A percentile compares a stretch with the other conserved stretches of the same genome.
phyloP scores from a whole-genome alignment of 2,797 vertebrate genomes.

The Cheirogaleus major region DNA sequence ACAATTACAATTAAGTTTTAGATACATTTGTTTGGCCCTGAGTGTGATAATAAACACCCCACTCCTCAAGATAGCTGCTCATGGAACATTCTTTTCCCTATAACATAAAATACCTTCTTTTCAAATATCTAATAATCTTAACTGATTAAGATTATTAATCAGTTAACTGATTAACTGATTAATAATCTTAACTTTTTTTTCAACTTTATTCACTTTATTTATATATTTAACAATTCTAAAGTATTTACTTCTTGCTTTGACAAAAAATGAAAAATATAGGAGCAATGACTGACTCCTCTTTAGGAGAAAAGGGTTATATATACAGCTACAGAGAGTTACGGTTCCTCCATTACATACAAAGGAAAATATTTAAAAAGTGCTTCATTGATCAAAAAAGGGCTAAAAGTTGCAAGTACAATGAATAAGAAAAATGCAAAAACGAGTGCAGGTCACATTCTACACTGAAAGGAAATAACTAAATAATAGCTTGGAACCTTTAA shows the following conservation, averaged over 20 bases:
- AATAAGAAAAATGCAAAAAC: not conserved
- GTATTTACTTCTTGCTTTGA: conserved; percentile 89
- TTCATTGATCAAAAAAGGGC: conserved; percentile 87
- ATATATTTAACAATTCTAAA: conserved; percentile 91
- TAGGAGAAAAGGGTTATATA: conserved; percentile 85
- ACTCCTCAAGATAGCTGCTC: not conserved
- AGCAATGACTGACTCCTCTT: conserved; percentile 84
- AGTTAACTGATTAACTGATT: no score
- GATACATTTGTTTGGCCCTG: not conserved
- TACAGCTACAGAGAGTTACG: conserved; percentile 85
- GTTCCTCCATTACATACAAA: conserved; percentile 88
- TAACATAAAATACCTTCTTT: not conserved
- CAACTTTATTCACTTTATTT: conserved; percentile 90
- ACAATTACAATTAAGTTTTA: not conserved
- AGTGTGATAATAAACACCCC: not conserved
- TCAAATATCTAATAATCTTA: not conserved
- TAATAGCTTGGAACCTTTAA: no score
- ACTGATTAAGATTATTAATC: no score
- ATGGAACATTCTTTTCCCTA: not conserved
- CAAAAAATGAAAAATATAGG: conserved; percentile 89
- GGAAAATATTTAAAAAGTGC: conserved; percentile 90
- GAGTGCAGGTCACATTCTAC: no score
- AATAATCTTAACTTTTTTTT: not conserved
- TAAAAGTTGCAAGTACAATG: conserved; percentile 84
- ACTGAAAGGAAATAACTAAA: no score